Evolutionary conservation across 2,888 invertebrate species (phyloP).

Genomic region (Heliconius aoede): DNA sequence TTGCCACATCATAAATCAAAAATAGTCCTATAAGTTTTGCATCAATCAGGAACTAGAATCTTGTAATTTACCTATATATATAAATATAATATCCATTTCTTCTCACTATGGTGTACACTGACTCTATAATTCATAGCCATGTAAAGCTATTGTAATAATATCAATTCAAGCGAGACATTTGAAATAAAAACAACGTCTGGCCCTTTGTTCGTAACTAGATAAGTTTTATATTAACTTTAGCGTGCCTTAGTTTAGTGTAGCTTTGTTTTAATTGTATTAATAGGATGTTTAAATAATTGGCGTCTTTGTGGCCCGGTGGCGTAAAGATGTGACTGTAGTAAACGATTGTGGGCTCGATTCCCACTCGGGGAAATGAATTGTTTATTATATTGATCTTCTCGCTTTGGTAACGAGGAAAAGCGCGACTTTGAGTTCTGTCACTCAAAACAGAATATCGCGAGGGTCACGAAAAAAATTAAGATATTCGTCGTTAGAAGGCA

Average conservation of each 20-base stretch:
- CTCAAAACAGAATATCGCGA: neutral
- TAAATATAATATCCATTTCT: neutral
- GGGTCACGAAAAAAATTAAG: no score
- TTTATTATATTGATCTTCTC: neutral
- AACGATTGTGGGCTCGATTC: neutral
- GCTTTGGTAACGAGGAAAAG: neutral
- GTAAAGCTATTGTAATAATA: slow-evolving; percentile 4
- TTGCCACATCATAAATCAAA: no score
- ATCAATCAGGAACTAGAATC: no score
- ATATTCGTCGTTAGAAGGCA: no score
- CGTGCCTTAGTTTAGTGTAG: neutral
- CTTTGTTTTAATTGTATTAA: neutral
- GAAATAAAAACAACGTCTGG: slow-evolving; percentile 27
- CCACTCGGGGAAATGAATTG: neutral
- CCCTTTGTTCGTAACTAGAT: slow-evolving; percentile 16
- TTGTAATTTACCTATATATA: neutral
- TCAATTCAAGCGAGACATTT: slow-evolving; percentile 19
- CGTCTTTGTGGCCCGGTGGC: neutral
- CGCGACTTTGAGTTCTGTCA: neutral
- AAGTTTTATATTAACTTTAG: slow-evolving; percentile 19
- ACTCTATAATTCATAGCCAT: neutral
- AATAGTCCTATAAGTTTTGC: no score
- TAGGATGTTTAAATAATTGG: neutral
- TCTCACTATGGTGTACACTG: neutral
- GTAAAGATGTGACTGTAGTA: neutral